These are phyloP conservation scores for Sebastes iracundus DNA, from an alignment of 2,797 vertebrate species.

Conservation along the genomic window DNA sequence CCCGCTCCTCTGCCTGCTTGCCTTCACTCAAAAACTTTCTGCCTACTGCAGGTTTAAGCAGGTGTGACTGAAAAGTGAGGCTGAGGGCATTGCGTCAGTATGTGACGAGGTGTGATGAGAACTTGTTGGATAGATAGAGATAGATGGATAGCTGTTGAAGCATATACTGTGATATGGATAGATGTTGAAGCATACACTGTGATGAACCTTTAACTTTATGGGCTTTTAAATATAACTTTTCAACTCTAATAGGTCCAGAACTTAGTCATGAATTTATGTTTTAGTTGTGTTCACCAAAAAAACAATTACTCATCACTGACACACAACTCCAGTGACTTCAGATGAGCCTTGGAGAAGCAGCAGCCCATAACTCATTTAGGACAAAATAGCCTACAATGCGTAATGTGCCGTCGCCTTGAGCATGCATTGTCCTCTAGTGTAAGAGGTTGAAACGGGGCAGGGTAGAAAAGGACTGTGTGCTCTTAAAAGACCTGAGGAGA, in stretches of 20 bases:
- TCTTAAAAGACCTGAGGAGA: slow-evolving; percentile 68
- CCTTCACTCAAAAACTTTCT: too few species aligned
- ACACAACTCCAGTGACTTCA: slow-evolving; percentile 15
- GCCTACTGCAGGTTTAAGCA: too few species aligned
- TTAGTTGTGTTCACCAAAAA: not conserved
- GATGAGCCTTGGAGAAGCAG: slow-evolving; percentile 7
- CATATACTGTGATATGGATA: too few species aligned
- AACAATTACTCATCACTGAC: not conserved
- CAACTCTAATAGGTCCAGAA: not conserved
- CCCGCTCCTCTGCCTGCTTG: too few species aligned
- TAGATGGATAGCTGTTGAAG: not conserved
- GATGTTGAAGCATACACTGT: not conserved
- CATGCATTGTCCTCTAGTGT: slow-evolving; percentile 48
- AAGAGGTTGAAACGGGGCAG: slow-evolving; percentile 64
- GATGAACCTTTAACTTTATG: not conserved
- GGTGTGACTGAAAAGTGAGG: too few species aligned
- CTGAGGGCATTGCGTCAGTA: too few species aligned
- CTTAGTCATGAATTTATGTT: not conserved
- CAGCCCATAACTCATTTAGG: slow-evolving; percentile 42
- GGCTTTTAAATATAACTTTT: not conserved
- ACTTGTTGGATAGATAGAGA: not conserved
- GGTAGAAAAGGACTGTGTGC: slow-evolving; percentile 46
- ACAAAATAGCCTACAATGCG: slow-evolving; percentile 20
- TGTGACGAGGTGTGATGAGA: not conserved
- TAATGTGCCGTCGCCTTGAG: slow-evolving; percentile 45